These are phyloP conservation scores for Lamellibrachia luymesi DNA, from an alignment of 1,140 invertebrate species.

Conservation along the genomic window DNA sequence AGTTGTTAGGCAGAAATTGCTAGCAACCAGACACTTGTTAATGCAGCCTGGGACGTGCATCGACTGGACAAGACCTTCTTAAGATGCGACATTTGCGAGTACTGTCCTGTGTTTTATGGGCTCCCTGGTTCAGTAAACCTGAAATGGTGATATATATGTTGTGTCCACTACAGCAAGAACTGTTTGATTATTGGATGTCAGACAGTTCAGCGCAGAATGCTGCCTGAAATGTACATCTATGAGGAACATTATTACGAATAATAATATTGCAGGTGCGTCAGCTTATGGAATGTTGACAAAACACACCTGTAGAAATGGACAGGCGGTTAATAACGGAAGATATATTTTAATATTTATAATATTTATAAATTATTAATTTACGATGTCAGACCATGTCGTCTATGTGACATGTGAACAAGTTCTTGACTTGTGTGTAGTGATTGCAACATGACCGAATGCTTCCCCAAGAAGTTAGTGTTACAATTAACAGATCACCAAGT, in stretches of 20 bases:
- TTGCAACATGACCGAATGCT: neutral
- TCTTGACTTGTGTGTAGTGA: neutral
- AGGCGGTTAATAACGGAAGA: neutral
- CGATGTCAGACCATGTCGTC: neutral
- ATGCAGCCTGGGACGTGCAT: neutral
- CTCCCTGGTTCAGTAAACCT: neutral
- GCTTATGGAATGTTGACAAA: neutral
- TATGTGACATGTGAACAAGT: neutral
- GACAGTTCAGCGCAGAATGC: too few relatives aligned
- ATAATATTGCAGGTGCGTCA: neutral
- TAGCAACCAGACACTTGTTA: neutral
- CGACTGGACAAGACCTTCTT: neutral
- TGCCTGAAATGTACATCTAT: neutral
- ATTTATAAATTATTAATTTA: neutral
- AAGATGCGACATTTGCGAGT: neutral
- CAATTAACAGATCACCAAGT: neutral
- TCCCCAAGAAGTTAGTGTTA: neutral
- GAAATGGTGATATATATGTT: neutral
- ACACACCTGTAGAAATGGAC: neutral
- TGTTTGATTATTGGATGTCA: neutral
- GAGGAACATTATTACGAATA: neutral
- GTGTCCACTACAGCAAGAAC: neutral
- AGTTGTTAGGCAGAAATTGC: slow-evolving; percentile 4
- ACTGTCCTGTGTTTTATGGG: neutral
- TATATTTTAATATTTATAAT: neutral